Percentiles rank a stretch among this genome's conserved stretches.
These are phyloP conservation scores for Calycopis cecrops DNA, from an alignment of 1,140 invertebrate species.

Conservation along the genomic window DNA sequence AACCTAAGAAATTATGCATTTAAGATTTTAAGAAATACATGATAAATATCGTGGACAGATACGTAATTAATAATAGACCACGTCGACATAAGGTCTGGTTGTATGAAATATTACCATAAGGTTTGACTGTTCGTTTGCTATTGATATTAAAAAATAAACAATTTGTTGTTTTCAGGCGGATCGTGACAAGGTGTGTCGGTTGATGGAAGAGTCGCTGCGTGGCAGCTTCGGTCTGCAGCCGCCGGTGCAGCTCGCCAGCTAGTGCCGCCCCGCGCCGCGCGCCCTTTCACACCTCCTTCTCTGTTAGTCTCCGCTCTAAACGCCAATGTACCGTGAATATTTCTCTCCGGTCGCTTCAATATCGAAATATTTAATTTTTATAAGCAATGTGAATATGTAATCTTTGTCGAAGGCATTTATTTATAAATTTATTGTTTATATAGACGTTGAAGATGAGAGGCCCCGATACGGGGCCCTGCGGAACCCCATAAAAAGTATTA, in stretches of 20 bases:
- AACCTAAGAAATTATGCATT: too few species aligned
- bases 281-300: constrained; percentile 16
- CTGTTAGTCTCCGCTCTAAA: neutral
- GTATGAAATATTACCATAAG: too few species aligned
- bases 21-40: too few species aligned
- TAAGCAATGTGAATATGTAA: too few species aligned
- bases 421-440: constrained; percentile 1
- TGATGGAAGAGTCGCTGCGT: constrained; percentile 84
- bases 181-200: constrained; percentile 81
- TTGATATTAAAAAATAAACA: too few species aligned
- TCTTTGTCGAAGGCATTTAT: constrained; percentile 14
- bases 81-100: too few species aligned
- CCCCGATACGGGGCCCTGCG: neutral
- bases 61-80: too few species aligned
- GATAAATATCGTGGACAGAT: too few species aligned
- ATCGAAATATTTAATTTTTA: too few species aligned
- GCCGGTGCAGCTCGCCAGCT: constrained; percentile 14
- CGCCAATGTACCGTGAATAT: neutral
- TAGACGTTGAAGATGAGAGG: neutral
- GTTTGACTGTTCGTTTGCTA: too few species aligned
- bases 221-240: constrained; percentile 61
- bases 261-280: constrained; percentile 20
- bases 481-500: constrained; percentile 7
- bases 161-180: constrained; percentile 72
- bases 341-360: neutral